These are phyloP conservation scores for Sycophila texana DNA, from an alignment of 2,888 invertebrate genomes.

Conservation along the genomic window DNA sequence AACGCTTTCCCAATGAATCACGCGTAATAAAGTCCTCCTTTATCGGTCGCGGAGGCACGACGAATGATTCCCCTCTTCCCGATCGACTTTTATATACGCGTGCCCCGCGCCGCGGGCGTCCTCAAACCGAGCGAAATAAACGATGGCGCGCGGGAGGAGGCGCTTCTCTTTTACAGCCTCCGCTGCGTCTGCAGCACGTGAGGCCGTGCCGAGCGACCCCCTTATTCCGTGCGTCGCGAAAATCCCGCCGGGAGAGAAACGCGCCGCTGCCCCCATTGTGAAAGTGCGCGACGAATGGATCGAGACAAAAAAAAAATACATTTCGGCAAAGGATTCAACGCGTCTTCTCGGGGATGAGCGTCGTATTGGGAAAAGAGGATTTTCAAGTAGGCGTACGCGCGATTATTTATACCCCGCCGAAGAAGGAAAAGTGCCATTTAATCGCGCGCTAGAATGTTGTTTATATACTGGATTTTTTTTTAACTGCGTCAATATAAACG, in stretches of 20 bases:
- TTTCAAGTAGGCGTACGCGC: background rate
- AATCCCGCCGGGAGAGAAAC: too few relatives aligned
- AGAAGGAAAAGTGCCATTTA: background rate
- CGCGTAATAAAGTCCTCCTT: conserved; percentile 5
- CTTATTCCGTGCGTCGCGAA: too few relatives aligned
- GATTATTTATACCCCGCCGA: background rate
- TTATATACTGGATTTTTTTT: background rate
- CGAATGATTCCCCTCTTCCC: too few relatives aligned
- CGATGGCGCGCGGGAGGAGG: background rate
- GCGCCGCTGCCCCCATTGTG: too few relatives aligned
- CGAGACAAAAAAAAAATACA: too few relatives aligned
- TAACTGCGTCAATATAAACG: background rate
- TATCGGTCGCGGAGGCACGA: background rate
- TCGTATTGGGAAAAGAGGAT: too few relatives aligned
- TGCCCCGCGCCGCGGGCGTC: background rate
- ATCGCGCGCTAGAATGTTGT: background rate
- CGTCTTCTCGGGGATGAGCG: too few relatives aligned
- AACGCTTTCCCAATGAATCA: conserved; percentile 2
- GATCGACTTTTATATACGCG: too few relatives aligned
- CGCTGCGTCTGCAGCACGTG: too few relatives aligned
- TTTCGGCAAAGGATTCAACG: background rate
- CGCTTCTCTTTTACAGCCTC: too few relatives aligned
- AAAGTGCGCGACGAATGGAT: too few relatives aligned
- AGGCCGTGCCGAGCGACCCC: too few relatives aligned
- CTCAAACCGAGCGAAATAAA: conserved; percentile 11